Conservation (phyloP, 2,888 invertebrate genomes). For the Leucoma salicis region DNA sequence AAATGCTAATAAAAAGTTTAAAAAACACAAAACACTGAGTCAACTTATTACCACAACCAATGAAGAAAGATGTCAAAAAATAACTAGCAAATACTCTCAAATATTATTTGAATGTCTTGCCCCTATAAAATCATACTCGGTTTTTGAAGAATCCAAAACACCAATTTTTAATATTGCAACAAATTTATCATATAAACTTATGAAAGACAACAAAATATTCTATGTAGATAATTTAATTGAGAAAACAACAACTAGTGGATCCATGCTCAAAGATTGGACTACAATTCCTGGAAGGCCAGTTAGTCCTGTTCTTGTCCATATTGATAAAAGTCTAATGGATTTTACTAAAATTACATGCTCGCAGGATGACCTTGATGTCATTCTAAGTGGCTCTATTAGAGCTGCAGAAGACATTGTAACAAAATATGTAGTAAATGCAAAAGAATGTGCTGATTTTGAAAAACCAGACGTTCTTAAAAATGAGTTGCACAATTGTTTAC, state of each 20-base stretch:
- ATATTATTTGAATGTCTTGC: slow-evolving; percentile 49
- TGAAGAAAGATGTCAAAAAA: slow-evolving; percentile 54
- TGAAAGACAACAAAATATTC: slow-evolving; percentile 57
- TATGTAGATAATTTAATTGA: slow-evolving; percentile 74
- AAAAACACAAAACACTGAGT: slow-evolving; percentile 46
- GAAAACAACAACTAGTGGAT: slow-evolving; percentile 58
- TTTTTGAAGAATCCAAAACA: slow-evolving; percentile 12
- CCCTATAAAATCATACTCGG: slow-evolving; percentile 9
- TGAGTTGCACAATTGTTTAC: background rate
- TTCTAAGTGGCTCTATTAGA: slow-evolving; percentile 60
- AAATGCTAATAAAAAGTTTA: slow-evolving; percentile 35
- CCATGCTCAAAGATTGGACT: slow-evolving; percentile 83
- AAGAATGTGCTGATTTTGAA: background rate
- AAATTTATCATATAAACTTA: slow-evolving; percentile 45
- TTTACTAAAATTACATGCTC: slow-evolving; percentile 58
- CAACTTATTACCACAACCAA: slow-evolving; percentile 52
- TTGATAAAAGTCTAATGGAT: slow-evolving; percentile 36
- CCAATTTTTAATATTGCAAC: slow-evolving; percentile 51
- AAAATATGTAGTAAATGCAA: slow-evolving; percentile 11
- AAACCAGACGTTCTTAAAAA: slow-evolving; percentile 5
- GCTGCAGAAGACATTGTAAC: slow-evolving; percentile 42
- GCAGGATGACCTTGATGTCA: slow-evolving; percentile 58
- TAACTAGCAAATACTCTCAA: slow-evolving; percentile 59
- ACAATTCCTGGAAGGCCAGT: slow-evolving; percentile 84
- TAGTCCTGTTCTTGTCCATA: slow-evolving; percentile 64